Evolutionary conservation across 2,797 vertebrate genomes (phyloP).

Genomic region (Sandelia bainsii): DNA sequence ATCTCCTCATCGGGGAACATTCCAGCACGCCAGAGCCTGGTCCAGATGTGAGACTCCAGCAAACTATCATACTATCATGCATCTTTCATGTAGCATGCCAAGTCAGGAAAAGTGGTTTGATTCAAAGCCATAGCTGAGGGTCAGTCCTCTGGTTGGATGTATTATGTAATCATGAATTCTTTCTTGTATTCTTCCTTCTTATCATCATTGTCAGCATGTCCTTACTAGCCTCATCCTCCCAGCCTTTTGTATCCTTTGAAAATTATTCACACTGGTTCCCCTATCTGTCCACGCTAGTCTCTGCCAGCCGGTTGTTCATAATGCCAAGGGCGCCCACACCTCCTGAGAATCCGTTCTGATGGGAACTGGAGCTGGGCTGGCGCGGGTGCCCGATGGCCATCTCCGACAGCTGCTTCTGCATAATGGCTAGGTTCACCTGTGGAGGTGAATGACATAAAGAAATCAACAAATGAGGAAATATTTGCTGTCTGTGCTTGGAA

Average conservation of each 20-base stretch:
- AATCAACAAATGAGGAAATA: constrained; percentile 9
- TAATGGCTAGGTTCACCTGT: constrained; percentile 91
- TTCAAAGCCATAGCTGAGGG: background rate
- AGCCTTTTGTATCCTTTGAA: constrained; percentile 17
- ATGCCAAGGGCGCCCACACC: constrained; percentile 95
- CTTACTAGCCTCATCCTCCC: background rate
- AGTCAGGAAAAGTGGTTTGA: constrained; percentile 20
- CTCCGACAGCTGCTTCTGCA: constrained; percentile 96
- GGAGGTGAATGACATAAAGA: constrained; percentile 5
- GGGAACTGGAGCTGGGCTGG: constrained; percentile 80
- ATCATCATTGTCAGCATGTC: background rate
- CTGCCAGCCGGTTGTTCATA: constrained; percentile 97
- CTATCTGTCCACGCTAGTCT: constrained; percentile 94
- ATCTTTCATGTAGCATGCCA: constrained; percentile 42
- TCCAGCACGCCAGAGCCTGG: constrained; percentile 34
- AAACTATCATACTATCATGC: constrained; percentile 39
- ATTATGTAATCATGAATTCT: constrained; percentile 28
- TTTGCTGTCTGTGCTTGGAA: constrained; percentile 12
- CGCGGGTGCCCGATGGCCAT: constrained; percentile 91
- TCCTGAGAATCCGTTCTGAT: constrained; percentile 91
- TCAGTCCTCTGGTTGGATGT: constrained; percentile 9
- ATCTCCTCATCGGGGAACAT: constrained; percentile 46
- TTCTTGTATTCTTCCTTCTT: constrained; percentile 7
- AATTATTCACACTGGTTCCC: background rate
- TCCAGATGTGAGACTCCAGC: constrained; percentile 69